Base-by-base conservation (phyloP, 2,797 vertebrate genomes). In the Coracias cyanogaster region DNA sequence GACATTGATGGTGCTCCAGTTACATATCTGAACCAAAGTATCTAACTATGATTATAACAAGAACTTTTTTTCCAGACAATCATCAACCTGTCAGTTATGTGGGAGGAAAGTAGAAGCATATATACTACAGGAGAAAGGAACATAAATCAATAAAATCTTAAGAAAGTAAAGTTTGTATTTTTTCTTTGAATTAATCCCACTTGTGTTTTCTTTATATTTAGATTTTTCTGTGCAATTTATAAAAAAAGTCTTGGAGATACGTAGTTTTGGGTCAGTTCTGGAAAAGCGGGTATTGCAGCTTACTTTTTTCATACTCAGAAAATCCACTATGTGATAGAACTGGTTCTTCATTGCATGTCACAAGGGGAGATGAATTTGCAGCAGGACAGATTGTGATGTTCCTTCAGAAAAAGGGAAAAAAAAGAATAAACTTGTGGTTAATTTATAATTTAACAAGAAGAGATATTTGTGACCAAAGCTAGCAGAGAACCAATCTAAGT, bases 311-410 rank as follows among this genome's bases (percentile, higher is more conserved):
- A 60, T 86, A 90, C 15, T 91, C 35, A 82, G 89, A 94, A 60
- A 19, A 9, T 65, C 60, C 90, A 78, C 67, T 91, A 22, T 46
- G 7, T 62, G 67, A 77, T 20, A 97, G 43, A 77, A 97, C 71
- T 78, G 1, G 51, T 51, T 92, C 52, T 48, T 94, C 93, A 54
- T 98, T 97, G 35, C 55, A 96, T 20, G 82, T 48, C 60, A 97
- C 94, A n/a, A 67, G 57, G 16, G 96, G 45, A 69, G 90, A 94
- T 1, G 95, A 96, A 72, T 91, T 58, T 71, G 51, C 5, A 4
- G 74, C 57, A 43, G 85, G 41, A 94, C 54, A 61, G 52, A 97
- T 94, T 66, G 80, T 95, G 85, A 98, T 93, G 37, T 97, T 96
- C 31, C 97, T 97, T 91, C 78, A 91, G 18, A 52, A 73, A 82